phyloP scores from a whole-genome alignment of 2,113 vertebrate species.

The Coptodon bakossiorum region DNA sequence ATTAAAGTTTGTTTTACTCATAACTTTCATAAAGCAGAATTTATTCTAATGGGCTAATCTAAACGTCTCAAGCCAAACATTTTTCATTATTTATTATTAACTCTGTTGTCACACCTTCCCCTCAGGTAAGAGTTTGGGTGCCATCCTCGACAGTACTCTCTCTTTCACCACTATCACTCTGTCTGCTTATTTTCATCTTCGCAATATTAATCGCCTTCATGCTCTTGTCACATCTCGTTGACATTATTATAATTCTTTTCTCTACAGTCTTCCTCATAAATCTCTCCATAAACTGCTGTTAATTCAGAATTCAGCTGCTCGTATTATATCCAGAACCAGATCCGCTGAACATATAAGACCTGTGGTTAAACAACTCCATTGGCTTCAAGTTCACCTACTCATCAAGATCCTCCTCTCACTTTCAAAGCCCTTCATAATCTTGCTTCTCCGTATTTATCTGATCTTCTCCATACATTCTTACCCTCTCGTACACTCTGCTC shows the following conservation, averaged over 20 bases:
- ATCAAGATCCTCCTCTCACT: no score
- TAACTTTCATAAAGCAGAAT: background rate
- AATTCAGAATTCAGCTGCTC: background rate
- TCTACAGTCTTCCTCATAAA: accelerated
- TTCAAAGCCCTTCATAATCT: no score
- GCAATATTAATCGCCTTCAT: background rate
- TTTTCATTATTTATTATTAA: background rate
- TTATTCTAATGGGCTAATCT: background rate
- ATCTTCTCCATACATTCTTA: background rate
- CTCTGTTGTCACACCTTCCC: background rate
- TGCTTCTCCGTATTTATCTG: accelerated
- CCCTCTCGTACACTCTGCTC: background rate
- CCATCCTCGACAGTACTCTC: accelerated
- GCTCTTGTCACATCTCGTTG: accelerated
- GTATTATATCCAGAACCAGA: background rate
- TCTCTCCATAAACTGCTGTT: background rate
- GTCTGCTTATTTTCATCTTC: background rate
- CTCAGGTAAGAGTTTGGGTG: background rate
- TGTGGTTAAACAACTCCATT: background rate
- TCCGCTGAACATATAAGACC: background rate
- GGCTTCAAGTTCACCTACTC: no score
- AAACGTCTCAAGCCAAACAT: accelerated
- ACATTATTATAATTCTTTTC: accelerated
- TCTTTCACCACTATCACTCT: background rate
- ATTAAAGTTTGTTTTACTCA: background rate